Base-by-base conservation (phyloP, 2,888 invertebrate genomes). In the Acanthococcus lagerstroemiae region DNA sequence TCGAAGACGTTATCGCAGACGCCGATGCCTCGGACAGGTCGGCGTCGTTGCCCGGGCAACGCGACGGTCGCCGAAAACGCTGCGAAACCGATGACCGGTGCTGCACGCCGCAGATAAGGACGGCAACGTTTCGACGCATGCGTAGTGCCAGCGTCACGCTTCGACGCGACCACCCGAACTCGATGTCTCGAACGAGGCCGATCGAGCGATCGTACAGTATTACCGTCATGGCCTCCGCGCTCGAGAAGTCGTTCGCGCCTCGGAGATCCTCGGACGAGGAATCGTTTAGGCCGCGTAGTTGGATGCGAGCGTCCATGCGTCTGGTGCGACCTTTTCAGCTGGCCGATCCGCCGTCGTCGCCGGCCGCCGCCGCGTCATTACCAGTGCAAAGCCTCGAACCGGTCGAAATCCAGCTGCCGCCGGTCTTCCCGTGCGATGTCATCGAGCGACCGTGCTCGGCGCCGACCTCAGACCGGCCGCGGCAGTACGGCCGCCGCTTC, bases 291-390 rank as follows among this genome's bases (percentile, higher is more conserved):
- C 44, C 65, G 21, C 55, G 21, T 46, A 56, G 56, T 26, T 66
- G 66, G 66, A 50, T 56, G 48, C 66, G 66, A 26, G 56, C 66
- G 21, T 66, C 66, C 12, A 66, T 66, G 66, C 55, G 66, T 50
- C 48, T 66, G 17, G 66, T 66, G 56, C 66, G 66, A 27, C 66
- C 66, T 5, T 66, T 66, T 56, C 66, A 56, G 44, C 17, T 66
- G 56, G 56, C 66, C 9, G 66, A 66, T 66, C 56, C 56, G 25
- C 15, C 27, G 25, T 21, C 56, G 9, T 22, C 50, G 46, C 17
- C 30, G 21, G 37, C 6, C 15, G 15, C 48, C 21, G 12, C 52
- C 22, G 37, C 57, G 57, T 57, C 44, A 12, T n/a, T 45, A 19
- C n/a, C 37, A 6, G 17, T 30, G 5, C 21, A 26, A 6, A 22